Evolutionary conservation across 2,888 invertebrate genomes (phyloP).

Genomic region (Orthosia cruda): DNA sequence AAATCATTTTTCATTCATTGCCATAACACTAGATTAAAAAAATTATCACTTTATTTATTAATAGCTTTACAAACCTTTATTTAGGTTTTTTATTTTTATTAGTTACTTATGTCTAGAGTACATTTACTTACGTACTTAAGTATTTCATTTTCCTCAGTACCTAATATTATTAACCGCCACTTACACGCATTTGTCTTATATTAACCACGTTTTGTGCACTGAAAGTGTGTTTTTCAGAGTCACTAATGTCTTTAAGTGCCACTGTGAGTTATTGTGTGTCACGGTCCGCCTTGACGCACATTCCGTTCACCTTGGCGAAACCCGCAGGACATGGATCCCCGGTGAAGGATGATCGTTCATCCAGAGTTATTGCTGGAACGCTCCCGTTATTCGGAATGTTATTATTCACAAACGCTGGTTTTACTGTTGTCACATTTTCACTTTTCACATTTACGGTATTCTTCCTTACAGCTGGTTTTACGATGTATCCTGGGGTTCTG

Average conservation of each 20-base stretch:
- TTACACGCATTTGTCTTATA: background rate
- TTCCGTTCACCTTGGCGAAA: conserved; percentile 76
- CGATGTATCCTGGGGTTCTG: conserved; percentile 10
- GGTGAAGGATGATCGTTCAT: conserved; percentile 78
- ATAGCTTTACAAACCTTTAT: conserved; percentile 6
- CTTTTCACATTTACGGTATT: conserved; percentile 38
- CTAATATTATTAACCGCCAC: background rate
- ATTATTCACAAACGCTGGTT: conserved; percentile 26
- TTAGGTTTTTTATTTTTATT: too few species aligned
- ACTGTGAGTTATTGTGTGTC: background rate
- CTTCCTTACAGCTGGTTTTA: conserved; percentile 21
- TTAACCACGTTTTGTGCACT: background rate
- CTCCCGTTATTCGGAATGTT: conserved; percentile 49
- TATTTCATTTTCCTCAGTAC: background rate
- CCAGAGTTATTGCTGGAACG: conserved; percentile 70
- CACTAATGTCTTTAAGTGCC: background rate
- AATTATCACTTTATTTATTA: background rate
- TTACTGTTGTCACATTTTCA: conserved; percentile 56
- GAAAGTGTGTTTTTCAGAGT: background rate
- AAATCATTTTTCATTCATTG: conserved; percentile 4
- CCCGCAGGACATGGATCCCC: conserved; percentile 81
- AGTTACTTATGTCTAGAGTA: too few species aligned
- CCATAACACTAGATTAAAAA: conserved; percentile 9
- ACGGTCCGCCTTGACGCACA: conserved; percentile 76
- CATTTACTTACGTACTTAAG: background rate